Percentiles rank a stretch among this genome's conserved stretches.
Evolutionary conservation across 2,888 invertebrate species (phyloP).

Genomic region (Chrysomela aeneicollis): DNA sequence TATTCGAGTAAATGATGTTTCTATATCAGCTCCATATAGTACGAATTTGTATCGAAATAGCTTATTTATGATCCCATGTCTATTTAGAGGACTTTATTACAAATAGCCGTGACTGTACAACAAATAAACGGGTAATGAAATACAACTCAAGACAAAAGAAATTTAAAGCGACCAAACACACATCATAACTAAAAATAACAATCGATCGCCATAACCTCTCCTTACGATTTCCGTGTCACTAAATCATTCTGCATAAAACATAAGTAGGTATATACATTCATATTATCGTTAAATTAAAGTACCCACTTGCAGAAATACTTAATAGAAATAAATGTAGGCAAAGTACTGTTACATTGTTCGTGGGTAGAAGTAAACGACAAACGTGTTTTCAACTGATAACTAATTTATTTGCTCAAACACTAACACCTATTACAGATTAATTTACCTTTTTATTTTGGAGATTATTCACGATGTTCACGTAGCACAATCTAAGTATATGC

Average conservation of each 20-base stretch:
- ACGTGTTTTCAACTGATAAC: too few relatives aligned
- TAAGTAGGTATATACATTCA: background rate
- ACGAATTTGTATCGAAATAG: background rate
- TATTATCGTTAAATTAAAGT: background rate
- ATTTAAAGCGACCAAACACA: constrained; percentile 27
- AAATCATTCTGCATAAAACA: background rate
- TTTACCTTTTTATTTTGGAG: too few relatives aligned
- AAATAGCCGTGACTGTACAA: constrained; percentile 43
- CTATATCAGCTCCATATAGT: too few relatives aligned
- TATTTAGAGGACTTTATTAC: constrained; percentile 4
- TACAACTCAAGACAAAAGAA: constrained; percentile 43
- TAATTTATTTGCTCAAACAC: too few relatives aligned
- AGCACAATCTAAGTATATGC: too few relatives aligned
- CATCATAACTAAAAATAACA: constrained; percentile 10
- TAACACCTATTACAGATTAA: too few relatives aligned
- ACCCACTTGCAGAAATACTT: background rate
- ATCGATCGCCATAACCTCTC: background rate
- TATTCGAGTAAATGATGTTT: too few relatives aligned
- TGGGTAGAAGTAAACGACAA: too few relatives aligned
- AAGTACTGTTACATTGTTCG: too few relatives aligned
- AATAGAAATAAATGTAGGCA: too few relatives aligned
- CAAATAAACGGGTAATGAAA: constrained; percentile 47
- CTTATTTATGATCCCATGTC: background rate
- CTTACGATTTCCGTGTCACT: background rate
- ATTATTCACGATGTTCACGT: too few relatives aligned